Percentiles rank a stretch among this genome's conserved stretches.
phyloP scores from a whole-genome alignment of 2,113 vertebrate species.

The Saccopteryx leptura region DNA sequence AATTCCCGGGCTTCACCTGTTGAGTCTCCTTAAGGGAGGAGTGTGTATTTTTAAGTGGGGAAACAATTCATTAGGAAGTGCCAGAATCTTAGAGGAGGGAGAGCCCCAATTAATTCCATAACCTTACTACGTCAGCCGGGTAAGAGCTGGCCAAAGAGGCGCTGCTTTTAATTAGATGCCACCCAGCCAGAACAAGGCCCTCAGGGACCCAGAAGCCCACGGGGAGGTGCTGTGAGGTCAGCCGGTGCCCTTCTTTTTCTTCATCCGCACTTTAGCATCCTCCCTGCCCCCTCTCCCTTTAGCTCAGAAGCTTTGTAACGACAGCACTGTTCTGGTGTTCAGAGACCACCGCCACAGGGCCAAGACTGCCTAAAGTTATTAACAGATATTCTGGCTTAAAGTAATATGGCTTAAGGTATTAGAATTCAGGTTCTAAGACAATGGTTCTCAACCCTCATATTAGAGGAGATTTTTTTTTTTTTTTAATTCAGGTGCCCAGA shows the following conservation, averaged over 20 bases:
- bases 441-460: not conserved
- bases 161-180: not conserved
- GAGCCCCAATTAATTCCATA: slow-evolving; percentile 50
- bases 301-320: not conserved
- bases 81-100: slow-evolving; percentile 45
- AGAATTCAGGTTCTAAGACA: slow-evolving; percentile 1
- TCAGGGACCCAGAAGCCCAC: not conserved
- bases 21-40: slow-evolving; percentile 30
- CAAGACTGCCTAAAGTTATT: slow-evolving; percentile 17
- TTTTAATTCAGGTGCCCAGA: not conserved
- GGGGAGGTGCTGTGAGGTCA: not conserved
- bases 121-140: not conserved
- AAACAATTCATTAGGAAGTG: slow-evolving; percentile 75
- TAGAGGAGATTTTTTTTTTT: not conserved
- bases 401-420: not conserved
- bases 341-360: not conserved
- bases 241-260: not conserved
- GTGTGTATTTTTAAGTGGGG: slow-evolving; percentile 44
- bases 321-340: not conserved
- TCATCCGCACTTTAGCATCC: not conserved
- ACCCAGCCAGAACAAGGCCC: not conserved
- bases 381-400: not conserved
- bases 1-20: slow-evolving; percentile 76
- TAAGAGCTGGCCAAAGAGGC: not conserved
- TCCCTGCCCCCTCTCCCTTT: rapidly evolving